Evolutionary conservation across 2,888 invertebrate genomes (phyloP).

Genomic region (Myathropa florea): DNA sequence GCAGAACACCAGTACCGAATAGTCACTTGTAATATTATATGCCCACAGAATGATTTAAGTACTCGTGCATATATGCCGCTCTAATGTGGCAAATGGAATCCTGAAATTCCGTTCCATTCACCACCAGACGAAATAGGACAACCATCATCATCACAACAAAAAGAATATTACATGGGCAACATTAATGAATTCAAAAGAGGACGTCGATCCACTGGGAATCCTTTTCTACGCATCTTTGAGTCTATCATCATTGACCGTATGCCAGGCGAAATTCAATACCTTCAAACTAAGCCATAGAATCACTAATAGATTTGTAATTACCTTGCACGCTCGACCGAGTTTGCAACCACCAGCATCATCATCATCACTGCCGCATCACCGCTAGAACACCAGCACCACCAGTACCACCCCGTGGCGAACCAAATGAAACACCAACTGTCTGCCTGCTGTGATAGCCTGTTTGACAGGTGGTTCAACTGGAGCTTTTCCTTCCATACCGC

Average conservation of each 20-base stretch:
- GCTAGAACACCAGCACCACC: constrained; percentile 18
- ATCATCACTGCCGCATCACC: background rate
- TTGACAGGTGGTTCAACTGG: constrained; percentile 49
- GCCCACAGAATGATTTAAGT: background rate
- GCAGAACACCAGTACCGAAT: background rate
- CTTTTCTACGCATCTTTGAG: constrained; percentile 51
- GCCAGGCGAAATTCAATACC: constrained; percentile 66
- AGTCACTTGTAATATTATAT: background rate
- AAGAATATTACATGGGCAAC: constrained; percentile 59
- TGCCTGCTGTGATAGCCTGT: constrained; percentile 13
- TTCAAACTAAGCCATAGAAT: constrained; percentile 47
- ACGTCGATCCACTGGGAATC: constrained; percentile 65
- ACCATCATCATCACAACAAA: constrained; percentile 40
- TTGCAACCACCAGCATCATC: constrained; percentile 32
- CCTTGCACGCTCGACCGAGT: constrained; percentile 65
- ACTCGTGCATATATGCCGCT: background rate
- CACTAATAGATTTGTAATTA: constrained; percentile 71
- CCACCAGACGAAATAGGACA: constrained; percentile 25
- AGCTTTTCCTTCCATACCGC: constrained; percentile 25
- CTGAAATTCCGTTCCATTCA: constrained; percentile 13
- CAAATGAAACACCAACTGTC: constrained; percentile 63
- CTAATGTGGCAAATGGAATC: constrained; percentile 13
- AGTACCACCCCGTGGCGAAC: constrained; percentile 54
- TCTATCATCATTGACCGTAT: constrained; percentile 65
- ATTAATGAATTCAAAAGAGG: constrained; percentile 58